These are phyloP conservation scores for Amitus sp. DNA, from an alignment of 2,888 invertebrate genomes.

Conservation along the genomic window DNA sequence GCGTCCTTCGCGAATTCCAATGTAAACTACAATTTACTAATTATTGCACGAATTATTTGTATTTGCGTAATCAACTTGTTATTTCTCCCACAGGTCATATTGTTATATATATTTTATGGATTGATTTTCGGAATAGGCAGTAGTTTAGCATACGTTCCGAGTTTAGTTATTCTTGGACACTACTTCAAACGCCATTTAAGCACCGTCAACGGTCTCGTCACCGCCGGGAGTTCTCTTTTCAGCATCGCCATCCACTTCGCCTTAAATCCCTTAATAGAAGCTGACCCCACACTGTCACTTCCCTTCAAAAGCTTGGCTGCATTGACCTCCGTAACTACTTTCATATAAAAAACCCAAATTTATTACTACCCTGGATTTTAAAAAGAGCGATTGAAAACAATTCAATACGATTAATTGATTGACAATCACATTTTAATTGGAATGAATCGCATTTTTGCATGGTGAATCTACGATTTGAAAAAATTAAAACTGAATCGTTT, in stretches of 20 bases:
- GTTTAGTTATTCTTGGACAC: slow-evolving; percentile 90
- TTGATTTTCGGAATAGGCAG: slow-evolving; percentile 89
- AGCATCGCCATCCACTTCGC: slow-evolving; percentile 82
- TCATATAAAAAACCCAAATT: no score
- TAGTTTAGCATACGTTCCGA: slow-evolving; percentile 91
- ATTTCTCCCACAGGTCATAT: slow-evolving; percentile 68
- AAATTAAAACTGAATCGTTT: no score
- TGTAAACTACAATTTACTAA: slow-evolving; percentile 53
- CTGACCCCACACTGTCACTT: slow-evolving; percentile 72
- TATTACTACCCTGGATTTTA: no score
- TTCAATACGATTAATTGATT: no score
- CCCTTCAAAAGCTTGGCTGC: slow-evolving; percentile 75
- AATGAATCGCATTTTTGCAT: no score
- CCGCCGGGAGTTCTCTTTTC: slow-evolving; percentile 90
- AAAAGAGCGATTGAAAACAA: no score
- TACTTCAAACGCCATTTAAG: slow-evolving; percentile 90
- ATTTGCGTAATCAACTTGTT: neutral
- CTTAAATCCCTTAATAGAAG: slow-evolving; percentile 72
- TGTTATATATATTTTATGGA: slow-evolving; percentile 88
- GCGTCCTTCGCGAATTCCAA: slow-evolving; percentile 79
- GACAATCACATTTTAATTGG: no score
- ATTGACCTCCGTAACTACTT: no score
- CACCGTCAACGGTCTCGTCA: slow-evolving; percentile 89
- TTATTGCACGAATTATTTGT: no score
- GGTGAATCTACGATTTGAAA: no score